A percentile compares a stretch with the other conserved stretches of the same genome.
These are phyloP conservation scores for Digitonthophagus gazella DNA, from an alignment of 2,888 invertebrate genomes.

Conservation along the genomic window DNA sequence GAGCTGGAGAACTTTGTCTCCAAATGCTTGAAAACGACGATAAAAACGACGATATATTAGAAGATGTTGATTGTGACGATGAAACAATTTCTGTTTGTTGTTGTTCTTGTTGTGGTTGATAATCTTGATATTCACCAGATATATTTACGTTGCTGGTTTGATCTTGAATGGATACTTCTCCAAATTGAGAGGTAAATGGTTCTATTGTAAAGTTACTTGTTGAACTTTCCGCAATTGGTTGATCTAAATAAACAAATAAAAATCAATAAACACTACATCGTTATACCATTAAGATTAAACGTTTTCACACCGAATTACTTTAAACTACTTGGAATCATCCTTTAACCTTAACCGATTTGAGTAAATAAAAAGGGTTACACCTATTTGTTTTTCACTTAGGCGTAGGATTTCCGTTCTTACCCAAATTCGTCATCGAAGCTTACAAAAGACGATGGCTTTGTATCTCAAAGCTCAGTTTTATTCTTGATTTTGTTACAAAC, in stretches of 20 bases:
- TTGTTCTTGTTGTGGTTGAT: too few relatives aligned
- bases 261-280: neutral
- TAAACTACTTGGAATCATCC: neutral
- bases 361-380: neutral
- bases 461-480: neutral
- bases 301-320: too few relatives aligned
- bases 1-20: constrained; percentile 23
- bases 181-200: neutral
- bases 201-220: neutral
- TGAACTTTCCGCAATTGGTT: neutral
- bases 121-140: neutral
- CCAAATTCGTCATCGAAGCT: neutral
- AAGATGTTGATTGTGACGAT: constrained; percentile 24
- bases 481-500: neutral
- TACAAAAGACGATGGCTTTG: neutral
- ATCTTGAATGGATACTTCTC: neutral
- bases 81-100: too few relatives aligned
- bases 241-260: neutral
- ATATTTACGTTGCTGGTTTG: neutral
- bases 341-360: neutral
- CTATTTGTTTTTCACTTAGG: neutral
- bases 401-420: neutral
- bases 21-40: constrained; percentile 60
- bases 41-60: constrained; percentile 60
- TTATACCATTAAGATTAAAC: neutral